These are phyloP conservation scores for Spicauda simplicius DNA, from an alignment of 2,888 invertebrate genomes.

Conservation along the genomic window DNA sequence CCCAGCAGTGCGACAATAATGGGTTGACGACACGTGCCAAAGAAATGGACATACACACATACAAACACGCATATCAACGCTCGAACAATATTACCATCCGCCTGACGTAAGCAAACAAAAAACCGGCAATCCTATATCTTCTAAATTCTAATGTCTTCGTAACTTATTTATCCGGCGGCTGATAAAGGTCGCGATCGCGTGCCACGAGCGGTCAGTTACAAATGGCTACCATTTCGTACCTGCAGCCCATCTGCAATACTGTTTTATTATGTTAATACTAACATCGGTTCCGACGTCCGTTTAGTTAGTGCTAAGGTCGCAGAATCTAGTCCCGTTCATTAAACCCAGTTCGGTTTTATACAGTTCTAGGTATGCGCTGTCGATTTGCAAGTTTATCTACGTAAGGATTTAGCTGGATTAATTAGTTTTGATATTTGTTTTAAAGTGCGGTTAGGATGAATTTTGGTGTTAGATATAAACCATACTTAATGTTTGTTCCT, in stretches of 20 bases:
- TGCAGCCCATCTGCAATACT: slow-evolving; percentile 37
- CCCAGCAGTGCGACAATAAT: no score
- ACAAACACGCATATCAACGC: no score
- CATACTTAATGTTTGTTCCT: no score
- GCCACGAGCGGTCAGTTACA: slow-evolving; percentile 39
- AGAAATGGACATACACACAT: no score
- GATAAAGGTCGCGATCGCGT: slow-evolving; percentile 29
- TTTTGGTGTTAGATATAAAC: not conserved
- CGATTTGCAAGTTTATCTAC: slow-evolving; percentile 9
- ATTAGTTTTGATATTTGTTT: slow-evolving; percentile 14
- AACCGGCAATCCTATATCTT: no score
- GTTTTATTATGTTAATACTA: slow-evolving; percentile 50
- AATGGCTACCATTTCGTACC: slow-evolving; percentile 39
- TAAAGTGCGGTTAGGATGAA: not conserved
- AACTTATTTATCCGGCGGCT: slow-evolving; percentile 10
- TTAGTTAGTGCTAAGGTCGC: slow-evolving; percentile 49
- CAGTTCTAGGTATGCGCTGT: slow-evolving; percentile 6
- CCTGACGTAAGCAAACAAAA: no score
- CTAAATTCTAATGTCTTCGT: not conserved
- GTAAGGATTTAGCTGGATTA: slow-evolving; percentile 15
- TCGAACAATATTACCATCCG: no score
- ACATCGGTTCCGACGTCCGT: slow-evolving; percentile 49
- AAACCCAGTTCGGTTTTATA: slow-evolving; percentile 25
- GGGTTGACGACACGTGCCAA: no score
- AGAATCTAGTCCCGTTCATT: slow-evolving; percentile 18